Evolutionary conservation across 2,888 invertebrate genomes (phyloP).

Genomic region (Ctena decussata): DNA sequence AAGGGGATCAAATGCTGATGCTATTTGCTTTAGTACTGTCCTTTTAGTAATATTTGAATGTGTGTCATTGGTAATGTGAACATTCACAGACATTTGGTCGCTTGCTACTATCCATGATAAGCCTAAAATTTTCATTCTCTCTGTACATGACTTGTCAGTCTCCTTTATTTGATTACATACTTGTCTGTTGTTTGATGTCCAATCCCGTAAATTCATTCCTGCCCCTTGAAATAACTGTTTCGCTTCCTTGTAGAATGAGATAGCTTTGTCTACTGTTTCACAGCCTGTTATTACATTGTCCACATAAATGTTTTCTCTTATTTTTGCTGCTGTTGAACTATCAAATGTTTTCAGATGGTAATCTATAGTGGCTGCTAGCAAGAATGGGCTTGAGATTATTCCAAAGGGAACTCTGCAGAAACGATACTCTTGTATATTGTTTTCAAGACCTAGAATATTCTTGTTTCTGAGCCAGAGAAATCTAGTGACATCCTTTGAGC

Average conservation of each 20-base stretch:
- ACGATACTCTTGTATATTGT: not conserved
- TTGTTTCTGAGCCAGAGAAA: constrained; percentile 27
- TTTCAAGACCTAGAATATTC: not conserved
- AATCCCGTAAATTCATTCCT: constrained; percentile 15
- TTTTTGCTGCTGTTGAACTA: no score
- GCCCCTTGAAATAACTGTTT: not conserved
- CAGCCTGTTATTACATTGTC: not conserved
- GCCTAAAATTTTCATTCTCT: constrained; percentile 12
- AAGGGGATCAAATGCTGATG: not conserved
- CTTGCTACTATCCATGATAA: constrained; percentile 15
- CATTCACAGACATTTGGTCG: not conserved
- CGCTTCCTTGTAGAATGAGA: not conserved
- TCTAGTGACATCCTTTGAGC: constrained; percentile 6
- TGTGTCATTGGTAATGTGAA: not conserved
- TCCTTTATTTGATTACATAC: not conserved
- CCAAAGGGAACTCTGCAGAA: not conserved
- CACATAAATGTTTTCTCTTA: constrained; percentile 5
- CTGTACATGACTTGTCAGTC: not conserved
- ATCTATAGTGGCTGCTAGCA: not conserved
- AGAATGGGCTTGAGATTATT: not conserved
- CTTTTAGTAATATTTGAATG: not conserved
- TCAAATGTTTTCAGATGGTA: not conserved
- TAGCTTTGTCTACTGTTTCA: not conserved
- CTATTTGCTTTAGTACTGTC: constrained; percentile 1
- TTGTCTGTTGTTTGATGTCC: constrained; percentile 10